A percentile compares a stretch with the other conserved stretches of the same genome.
These are phyloP conservation scores for Lemur catta DNA, from an alignment of 2,797 vertebrate genomes.

Conservation along the genomic window DNA sequence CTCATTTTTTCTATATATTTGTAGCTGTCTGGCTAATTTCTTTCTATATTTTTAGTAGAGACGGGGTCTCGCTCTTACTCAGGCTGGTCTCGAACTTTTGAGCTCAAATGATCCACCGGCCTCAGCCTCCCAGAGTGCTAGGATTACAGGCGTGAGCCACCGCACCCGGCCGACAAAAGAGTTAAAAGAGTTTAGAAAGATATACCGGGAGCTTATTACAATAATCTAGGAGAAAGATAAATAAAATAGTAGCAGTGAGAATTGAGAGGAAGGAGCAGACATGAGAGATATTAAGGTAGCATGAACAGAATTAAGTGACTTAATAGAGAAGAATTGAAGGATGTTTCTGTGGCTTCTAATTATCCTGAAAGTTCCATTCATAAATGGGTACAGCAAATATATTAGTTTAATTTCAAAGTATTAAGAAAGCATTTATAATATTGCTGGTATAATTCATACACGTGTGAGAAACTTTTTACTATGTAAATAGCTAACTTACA, in stretches of 20 bases:
- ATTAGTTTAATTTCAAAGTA: slow-evolving; percentile 32
- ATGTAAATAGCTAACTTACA: background rate
- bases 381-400: background rate
- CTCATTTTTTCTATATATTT: no score
- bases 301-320: background rate
- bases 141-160: no score
- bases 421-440: slow-evolving; percentile 16
- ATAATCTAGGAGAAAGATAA: background rate
- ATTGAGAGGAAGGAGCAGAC: background rate
- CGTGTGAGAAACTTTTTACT: slow-evolving; percentile 2
- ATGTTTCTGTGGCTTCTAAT: background rate
- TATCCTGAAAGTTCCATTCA: slow-evolving; percentile 21
- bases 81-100: no score
- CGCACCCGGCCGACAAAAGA: background rate
- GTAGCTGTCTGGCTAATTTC: no score
- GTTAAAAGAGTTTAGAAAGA: background rate
- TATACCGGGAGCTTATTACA: slow-evolving; percentile 6
- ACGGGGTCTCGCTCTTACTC: no score
- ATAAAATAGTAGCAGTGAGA: background rate
- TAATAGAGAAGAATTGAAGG: background rate
- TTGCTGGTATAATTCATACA: background rate
- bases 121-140: no score
- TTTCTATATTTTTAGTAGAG: no score
- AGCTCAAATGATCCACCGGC: no score
- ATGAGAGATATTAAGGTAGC: background rate